Conservation (phyloP, 1,140 invertebrate species). For the Zaprionus vittiger region DNA sequence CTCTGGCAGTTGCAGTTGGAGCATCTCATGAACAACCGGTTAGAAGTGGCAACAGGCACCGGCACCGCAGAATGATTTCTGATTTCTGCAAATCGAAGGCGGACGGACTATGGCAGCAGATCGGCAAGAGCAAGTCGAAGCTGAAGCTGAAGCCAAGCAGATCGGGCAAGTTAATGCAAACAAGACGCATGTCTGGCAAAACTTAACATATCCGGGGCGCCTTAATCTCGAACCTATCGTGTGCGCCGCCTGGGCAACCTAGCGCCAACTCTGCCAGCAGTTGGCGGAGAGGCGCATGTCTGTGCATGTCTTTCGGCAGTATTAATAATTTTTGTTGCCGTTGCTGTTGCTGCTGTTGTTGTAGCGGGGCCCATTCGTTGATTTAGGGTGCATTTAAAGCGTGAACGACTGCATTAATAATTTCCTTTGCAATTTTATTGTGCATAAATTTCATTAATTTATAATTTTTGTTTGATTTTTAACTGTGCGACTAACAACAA, state of each 20-base stretch:
- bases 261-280: slow-evolving; percentile 24
- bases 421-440: slow-evolving; percentile 84
- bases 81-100: slow-evolving; percentile 7
- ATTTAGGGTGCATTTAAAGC: slow-evolving; percentile 84
- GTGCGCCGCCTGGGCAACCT: slow-evolving; percentile 12
- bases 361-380: slow-evolving; percentile 60
- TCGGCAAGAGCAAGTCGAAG: neutral
- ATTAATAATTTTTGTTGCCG: slow-evolving; percentile 72
- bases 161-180: slow-evolving; percentile 41
- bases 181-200: slow-evolving; percentile 65
- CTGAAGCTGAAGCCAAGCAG: neutral
- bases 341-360: slow-evolving; percentile 11
- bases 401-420: slow-evolving; percentile 84
- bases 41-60: slow-evolving; percentile 5
- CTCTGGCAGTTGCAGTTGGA: slow-evolving; percentile 1
- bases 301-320: slow-evolving; percentile 67
- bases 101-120: neutral
- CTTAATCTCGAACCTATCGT: slow-evolving; percentile 41
- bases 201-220: slow-evolving; percentile 75
- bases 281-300: neutral
- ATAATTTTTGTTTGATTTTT: slow-evolving; percentile 82
- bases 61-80: neutral
- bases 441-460: slow-evolving; percentile 85
- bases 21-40: slow-evolving; percentile 1
- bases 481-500: slow-evolving; percentile 51